Evolutionary conservation across 2,797 vertebrate genomes (phyloP).

Genomic region (Stomatorhinus walkeri): DNA sequence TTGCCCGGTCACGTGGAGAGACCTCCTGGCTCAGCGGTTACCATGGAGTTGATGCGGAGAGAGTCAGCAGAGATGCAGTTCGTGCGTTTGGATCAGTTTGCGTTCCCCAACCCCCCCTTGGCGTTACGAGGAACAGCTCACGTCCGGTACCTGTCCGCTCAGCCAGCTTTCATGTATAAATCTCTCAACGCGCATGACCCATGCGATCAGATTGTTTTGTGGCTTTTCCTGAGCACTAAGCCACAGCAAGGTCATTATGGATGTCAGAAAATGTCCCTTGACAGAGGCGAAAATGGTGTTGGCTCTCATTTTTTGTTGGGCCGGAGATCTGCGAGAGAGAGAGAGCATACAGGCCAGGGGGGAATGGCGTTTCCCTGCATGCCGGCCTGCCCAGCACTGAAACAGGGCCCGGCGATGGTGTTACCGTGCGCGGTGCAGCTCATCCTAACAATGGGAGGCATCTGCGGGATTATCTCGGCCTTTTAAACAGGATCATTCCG

Average conservation of each 20-base stretch:
- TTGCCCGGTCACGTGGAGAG: constrained; percentile 46
- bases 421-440: neutral
- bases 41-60: constrained; percentile 54
- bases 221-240: neutral
- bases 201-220: neutral
- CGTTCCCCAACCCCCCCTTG: neutral
- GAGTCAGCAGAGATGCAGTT: constrained; percentile 46
- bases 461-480: neutral
- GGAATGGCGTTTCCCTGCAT: neutral
- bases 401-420: neutral
- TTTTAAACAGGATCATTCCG: neutral
- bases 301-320: neutral
- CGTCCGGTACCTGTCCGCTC: neutral
- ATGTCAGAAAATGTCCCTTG: neutral
- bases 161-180: neutral
- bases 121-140: neutral
- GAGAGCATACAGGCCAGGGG: neutral
- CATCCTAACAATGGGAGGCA: neutral
- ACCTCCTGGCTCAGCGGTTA: constrained; percentile 54
- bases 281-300: neutral
- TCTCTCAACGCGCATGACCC: neutral
- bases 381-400: neutral
- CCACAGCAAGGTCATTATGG: neutral
- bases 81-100: constrained; percentile 37
- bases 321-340: neutral